Evolutionary conservation across 2,113 vertebrate genomes (phyloP).

Genomic region (Eurypyga helias): DNA sequence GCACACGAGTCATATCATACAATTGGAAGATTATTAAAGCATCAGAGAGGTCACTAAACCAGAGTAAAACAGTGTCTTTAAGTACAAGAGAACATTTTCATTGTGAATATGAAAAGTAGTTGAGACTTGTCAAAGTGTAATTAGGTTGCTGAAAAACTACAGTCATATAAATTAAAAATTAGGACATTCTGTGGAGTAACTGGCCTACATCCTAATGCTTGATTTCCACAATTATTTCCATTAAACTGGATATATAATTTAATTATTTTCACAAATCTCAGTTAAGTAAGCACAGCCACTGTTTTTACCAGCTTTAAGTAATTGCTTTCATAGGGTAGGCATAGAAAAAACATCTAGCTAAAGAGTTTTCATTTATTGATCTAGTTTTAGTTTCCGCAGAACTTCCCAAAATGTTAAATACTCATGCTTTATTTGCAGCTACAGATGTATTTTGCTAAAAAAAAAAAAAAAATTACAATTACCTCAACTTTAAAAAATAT

Average conservation of each 20-base stretch:
- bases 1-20: slow-evolving; percentile 86
- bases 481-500: neutral
- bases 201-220: neutral
- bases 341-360: neutral
- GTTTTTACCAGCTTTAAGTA: neutral
- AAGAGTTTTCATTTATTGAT: neutral
- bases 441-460: neutral
- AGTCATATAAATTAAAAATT: neutral
- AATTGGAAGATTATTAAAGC: slow-evolving; percentile 89
- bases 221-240: neutral
- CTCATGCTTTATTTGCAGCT: neutral
- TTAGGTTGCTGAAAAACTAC: neutral
- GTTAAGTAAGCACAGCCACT: neutral
- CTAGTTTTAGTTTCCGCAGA: neutral
- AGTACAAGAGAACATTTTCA: neutral
- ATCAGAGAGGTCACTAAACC: slow-evolving; percentile 83
- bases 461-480: neutral
- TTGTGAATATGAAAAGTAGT: neutral
- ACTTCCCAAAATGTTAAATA: neutral
- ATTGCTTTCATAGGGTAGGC: neutral
- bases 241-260: neutral
- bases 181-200: neutral
- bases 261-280: neutral
- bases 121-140: neutral
- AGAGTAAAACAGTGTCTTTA: neutral